phyloP scores from a whole-genome alignment of 2,888 invertebrate genomes.

The Clepsis dumicolana region DNA sequence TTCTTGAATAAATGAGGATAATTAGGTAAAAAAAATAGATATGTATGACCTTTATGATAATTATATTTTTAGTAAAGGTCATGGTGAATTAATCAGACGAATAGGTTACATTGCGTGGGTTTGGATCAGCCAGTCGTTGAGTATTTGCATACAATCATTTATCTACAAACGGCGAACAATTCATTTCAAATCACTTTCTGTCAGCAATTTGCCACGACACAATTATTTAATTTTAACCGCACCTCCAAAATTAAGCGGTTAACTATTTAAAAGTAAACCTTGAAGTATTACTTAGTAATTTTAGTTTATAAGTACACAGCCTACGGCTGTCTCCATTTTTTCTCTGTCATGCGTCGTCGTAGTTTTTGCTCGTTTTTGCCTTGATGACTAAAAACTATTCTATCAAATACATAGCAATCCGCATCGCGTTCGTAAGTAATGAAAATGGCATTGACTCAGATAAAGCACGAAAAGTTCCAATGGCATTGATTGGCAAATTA shows the following conservation, averaged over 20 bases:
- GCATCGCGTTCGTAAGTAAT: too few relatives aligned
- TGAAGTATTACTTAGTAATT: too few relatives aligned
- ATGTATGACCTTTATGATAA: background rate
- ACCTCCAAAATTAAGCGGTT: background rate
- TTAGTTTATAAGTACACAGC: too few relatives aligned
- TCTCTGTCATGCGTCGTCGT: too few relatives aligned
- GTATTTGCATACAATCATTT: slow-evolving; percentile 55
- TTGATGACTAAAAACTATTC: too few relatives aligned
- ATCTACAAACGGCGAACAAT: slow-evolving; percentile 34
- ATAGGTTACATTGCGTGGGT: slow-evolving; percentile 23
- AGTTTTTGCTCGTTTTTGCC: too few relatives aligned
- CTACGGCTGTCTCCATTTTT: too few relatives aligned
- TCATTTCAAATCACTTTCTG: slow-evolving; percentile 37
- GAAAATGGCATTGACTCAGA: too few relatives aligned
- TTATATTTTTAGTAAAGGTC: background rate
- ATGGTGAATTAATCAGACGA: slow-evolving; percentile 31
- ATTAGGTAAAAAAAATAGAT: background rate
- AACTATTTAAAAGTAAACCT: too few relatives aligned
- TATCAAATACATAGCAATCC: too few relatives aligned
- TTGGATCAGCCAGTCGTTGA: slow-evolving; percentile 44
- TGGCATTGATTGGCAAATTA: too few relatives aligned
- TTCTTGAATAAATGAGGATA: background rate
- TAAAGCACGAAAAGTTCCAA: too few relatives aligned
- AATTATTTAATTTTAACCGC: slow-evolving; percentile 4
- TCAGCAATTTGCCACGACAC: slow-evolving; percentile 23